These are phyloP conservation scores for Myotis vivesi DNA, from an alignment of 2,797 vertebrate genomes.

Conservation along the genomic window DNA sequence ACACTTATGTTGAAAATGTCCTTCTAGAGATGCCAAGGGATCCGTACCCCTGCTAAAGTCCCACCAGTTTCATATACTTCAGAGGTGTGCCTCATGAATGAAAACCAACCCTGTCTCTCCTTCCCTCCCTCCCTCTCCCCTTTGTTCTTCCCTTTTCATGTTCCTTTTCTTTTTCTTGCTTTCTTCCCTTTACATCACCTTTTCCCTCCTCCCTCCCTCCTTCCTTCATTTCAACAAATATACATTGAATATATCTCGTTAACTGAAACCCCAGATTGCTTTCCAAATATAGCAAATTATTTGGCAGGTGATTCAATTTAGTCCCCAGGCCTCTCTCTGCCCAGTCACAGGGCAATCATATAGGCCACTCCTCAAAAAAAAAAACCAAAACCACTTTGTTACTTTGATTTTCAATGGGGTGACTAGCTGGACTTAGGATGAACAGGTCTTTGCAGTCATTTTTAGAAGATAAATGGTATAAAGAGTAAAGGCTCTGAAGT, in stretches of 20 bases:
- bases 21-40: not conserved
- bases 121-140: not conserved
- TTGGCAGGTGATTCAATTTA: not conserved
- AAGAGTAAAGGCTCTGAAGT: not conserved
- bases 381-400: not conserved
- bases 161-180: not conserved
- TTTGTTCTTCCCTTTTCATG: not conserved
- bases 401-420: not conserved
- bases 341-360: not conserved
- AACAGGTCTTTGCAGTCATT: not conserved
- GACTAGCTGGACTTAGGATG: not conserved
- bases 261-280: not conserved
- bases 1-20: not conserved
- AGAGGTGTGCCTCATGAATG: not conserved
- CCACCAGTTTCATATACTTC: not conserved
- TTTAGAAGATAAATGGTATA: not conserved
- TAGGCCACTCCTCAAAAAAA: not conserved
- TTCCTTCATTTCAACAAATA: constrained; percentile 1
- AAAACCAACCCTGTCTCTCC: not conserved
- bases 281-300: not conserved
- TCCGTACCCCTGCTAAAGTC: not conserved
- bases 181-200: not conserved
- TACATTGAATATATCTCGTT: not conserved
- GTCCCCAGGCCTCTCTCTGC: not conserved
- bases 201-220: not conserved